Base-by-base conservation (phyloP, 2,888 invertebrate genomes). In the Eupithecia subfuscata region DNA sequence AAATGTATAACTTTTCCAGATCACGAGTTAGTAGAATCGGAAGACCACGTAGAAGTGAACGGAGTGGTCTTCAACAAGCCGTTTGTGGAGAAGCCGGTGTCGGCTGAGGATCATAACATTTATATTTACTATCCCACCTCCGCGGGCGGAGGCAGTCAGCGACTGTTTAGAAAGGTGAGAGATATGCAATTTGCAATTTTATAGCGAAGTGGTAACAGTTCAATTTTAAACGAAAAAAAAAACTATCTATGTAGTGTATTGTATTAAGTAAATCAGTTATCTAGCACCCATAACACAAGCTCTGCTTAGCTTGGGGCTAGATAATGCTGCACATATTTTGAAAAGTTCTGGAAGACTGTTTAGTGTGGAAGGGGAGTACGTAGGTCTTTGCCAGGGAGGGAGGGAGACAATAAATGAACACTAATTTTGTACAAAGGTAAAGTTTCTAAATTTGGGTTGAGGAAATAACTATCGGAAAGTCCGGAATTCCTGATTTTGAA, bases 101-200 rank as follows among this genome's bases (percentile, higher is more conserved):
- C 99, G 34, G 99, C 99, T 0, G 99, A 99, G 92, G 99, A 99
- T 94, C 99, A 99, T 91, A 99, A 99, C 91, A 99, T 99, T 89
- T 99, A 99, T 90, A 99, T 99, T 85, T 99, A 99, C 92, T 99
- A 99, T 94, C 99, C 99, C 0, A 98, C 99, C 18, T 98, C 98
- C 2, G 99, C 99, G 4, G 99, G 98, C 40, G 99, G 99, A 8
- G 99, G 99, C 22, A 98, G 98, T 88, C 99, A 99, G 89, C 96
- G 99, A 81, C 95, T 99, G 60, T 99, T 99, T 94, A 96, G 99
- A 91, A 99, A 99, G 96, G 78, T 80, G 22, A 64, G 65, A 14
- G 5, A 64, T 9, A 43, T 14, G 12, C n/a, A 37, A 67, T n/a
- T 25, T 60, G 25, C 56, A 60, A 22, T 56, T 60, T 60, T 60